phyloP scores from a whole-genome alignment of 1,140 invertebrate species.

The Drosophila murphyi region DNA sequence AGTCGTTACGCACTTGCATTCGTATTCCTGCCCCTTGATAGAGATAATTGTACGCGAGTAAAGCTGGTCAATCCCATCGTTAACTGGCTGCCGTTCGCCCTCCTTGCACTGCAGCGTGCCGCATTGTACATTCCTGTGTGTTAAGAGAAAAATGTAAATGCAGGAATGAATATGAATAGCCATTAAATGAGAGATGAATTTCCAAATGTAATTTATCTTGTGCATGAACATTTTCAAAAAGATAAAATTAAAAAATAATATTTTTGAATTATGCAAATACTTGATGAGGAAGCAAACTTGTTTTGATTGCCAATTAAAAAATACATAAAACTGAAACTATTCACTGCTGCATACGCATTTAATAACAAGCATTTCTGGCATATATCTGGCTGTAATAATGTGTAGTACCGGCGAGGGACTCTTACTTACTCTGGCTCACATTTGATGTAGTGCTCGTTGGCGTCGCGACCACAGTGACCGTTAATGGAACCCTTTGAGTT shows the following conservation, averaged over 20 bases:
- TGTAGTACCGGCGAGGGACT: not conserved
- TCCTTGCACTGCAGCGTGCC: slow-evolving; percentile 95
- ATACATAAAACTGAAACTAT: no score
- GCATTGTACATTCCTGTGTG: slow-evolving; percentile 92
- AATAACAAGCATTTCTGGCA: no score
- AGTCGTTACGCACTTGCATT: slow-evolving; percentile 93
- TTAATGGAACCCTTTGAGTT: slow-evolving; percentile 97
- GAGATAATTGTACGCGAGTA: slow-evolving; percentile 94
- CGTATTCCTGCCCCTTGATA: slow-evolving; percentile 93
- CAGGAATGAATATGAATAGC: not conserved
- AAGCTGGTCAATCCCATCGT: slow-evolving; percentile 90
- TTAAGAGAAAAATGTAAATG: not conserved
- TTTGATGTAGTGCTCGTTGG: slow-evolving; percentile 91
- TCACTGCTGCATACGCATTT: no score
- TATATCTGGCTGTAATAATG: no score
- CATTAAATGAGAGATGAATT: no score
- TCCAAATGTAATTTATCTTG: no score
- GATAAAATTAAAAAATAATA: no score
- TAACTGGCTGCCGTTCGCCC: slow-evolving; percentile 91
- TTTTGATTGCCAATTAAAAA: no score
- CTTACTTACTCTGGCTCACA: slow-evolving; percentile 94
- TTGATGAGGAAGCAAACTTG: no score
- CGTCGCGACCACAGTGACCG: slow-evolving; percentile 95
- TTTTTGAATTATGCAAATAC: no score
- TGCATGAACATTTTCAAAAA: no score